Evolutionary conservation across 64 coral and sea anemone species (phyloP).

Genomic region (Acropora yongei): DNA sequence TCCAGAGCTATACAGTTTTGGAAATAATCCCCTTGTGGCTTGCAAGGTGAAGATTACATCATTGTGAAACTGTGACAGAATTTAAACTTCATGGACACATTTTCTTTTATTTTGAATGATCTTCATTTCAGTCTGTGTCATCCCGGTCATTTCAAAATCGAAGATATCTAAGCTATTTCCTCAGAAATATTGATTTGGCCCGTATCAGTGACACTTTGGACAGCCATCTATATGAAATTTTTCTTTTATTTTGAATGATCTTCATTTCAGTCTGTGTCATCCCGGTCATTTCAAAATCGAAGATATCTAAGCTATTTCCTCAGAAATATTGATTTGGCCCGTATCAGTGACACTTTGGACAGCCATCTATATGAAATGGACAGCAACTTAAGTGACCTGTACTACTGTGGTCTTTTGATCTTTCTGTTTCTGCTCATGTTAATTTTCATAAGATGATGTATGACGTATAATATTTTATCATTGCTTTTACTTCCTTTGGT

Average conservation of each 20-base stretch:
- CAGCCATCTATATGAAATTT: neutral
- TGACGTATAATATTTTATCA: neutral
- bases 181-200: neutral
- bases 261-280: neutral
- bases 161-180: neutral
- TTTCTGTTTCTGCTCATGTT: neutral
- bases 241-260: neutral
- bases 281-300: neutral
- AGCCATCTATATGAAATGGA: neutral
- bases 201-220: neutral
- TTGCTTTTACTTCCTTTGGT: neutral
- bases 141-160: neutral
- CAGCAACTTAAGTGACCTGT: neutral
- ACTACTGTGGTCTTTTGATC: neutral
- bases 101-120: neutral
- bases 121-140: neutral
- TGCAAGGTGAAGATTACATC: constrained; percentile 44
- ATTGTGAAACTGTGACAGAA: neutral
- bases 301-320: neutral
- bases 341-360: neutral
- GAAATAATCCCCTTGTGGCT: neutral
- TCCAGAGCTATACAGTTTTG: neutral
- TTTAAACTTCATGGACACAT: neutral
- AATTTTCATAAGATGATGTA: neutral
- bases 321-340: neutral